Evolutionary conservation across 2,797 vertebrate genomes (phyloP).

Genomic region (Eospalax fontanierii): DNA sequence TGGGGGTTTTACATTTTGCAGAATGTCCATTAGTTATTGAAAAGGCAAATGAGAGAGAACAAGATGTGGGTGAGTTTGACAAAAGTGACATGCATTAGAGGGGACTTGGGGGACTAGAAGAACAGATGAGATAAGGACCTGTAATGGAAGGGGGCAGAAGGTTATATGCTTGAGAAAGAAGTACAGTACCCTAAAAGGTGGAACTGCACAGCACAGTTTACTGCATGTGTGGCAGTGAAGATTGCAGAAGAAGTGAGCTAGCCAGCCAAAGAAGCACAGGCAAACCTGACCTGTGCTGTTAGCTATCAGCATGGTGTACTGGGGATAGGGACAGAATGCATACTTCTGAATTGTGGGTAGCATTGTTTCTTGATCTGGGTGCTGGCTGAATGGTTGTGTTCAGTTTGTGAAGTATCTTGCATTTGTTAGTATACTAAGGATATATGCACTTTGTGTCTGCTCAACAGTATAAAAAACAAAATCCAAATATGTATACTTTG

Average conservation of each 20-base stretch:
- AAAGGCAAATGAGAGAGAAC: background rate
- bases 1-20: background rate
- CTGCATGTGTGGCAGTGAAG: too few relatives aligned
- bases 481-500: background rate
- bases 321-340: fast-evolving
- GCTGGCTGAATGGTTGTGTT: background rate
- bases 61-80: background rate
- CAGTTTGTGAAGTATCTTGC: background rate
- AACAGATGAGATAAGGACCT: background rate
- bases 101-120: background rate
- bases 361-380: background rate
- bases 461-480: background rate
- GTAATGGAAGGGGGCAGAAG: background rate
- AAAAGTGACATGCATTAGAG: background rate
- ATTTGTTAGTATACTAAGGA: background rate
- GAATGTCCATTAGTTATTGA: background rate
- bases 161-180: background rate
- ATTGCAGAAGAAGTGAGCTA: background rate
- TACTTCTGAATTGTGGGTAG: background rate
- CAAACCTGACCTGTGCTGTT: background rate
- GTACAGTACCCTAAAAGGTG: fast-evolving
- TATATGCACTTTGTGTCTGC: background rate
- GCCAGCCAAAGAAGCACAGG: background rate
- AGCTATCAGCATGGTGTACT: background rate
- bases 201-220: background rate